Conservation (phyloP, 2,888 invertebrate species). For the Synergus laeviventris region DNA sequence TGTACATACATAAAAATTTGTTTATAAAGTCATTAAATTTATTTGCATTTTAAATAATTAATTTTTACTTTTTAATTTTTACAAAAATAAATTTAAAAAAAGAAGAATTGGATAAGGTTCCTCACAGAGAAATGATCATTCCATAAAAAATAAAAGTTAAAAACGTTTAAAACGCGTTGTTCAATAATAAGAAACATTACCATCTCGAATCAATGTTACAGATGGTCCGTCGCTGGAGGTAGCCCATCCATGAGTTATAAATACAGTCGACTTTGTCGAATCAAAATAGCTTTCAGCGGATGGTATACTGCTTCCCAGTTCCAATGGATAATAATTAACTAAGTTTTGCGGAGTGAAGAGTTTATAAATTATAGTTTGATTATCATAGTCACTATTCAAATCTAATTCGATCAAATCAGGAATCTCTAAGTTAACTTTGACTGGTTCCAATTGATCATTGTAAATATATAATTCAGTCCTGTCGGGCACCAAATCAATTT, state of each 20-base stretch:
- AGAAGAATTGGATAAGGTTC: no score
- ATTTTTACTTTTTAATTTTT: not conserved
- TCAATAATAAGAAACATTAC: conserved; percentile 4
- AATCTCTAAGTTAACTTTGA: not conserved
- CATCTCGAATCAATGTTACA: not conserved
- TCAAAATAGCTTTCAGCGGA: conserved; percentile 51
- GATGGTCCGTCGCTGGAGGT: not conserved
- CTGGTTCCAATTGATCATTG: not conserved
- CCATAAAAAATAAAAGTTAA: no score
- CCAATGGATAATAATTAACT: not conserved
- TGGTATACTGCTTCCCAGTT: not conserved
- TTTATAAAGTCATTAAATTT: conserved; percentile 29
- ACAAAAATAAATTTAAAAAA: no score
- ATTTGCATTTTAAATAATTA: not conserved
- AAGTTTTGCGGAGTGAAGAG: not conserved
- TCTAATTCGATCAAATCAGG: not conserved
- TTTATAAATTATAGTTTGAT: not conserved
- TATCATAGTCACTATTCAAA: not conserved
- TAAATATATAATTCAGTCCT: not conserved
- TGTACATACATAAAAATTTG: not conserved
- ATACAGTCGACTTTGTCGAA: conserved; percentile 58
- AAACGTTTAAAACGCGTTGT: no score
- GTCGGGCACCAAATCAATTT: not conserved
- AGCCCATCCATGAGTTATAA: conserved; percentile 55
- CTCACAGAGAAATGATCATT: no score